A percentile compares a stretch with the other conserved stretches of the same genome.
Evolutionary conservation across 2,113 vertebrate species (phyloP).

Genomic region (Vanacampus margaritifer): DNA sequence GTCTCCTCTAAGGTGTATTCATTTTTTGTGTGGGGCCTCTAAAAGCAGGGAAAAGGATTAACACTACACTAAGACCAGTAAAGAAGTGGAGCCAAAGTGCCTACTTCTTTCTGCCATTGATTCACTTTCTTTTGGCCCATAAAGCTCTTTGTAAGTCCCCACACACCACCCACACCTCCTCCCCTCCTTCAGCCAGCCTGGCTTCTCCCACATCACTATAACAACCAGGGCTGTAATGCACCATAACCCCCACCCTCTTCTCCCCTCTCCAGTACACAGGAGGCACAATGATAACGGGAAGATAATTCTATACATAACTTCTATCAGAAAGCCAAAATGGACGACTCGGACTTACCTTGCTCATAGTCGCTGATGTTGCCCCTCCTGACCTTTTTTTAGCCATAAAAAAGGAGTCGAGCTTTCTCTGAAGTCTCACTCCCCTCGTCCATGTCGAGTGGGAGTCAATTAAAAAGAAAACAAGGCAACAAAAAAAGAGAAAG

Average conservation of each 20-base stretch:
- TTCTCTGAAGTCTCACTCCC: slow-evolving; percentile 34
- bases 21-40: background rate
- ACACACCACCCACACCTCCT: slow-evolving; percentile 33
- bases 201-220: slow-evolving; percentile 74
- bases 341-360: slow-evolving; percentile 57
- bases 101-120: slow-evolving; percentile 66
- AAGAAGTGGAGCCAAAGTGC: slow-evolving; percentile 39
- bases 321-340: background rate
- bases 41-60: background rate
- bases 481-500: slow-evolving; percentile 36
- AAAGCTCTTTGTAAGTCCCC: slow-evolving; percentile 55
- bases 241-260: slow-evolving; percentile 49
- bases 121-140: slow-evolving; percentile 54
- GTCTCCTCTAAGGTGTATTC: background rate
- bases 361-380: slow-evolving; percentile 60
- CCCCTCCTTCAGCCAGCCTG: slow-evolving; percentile 60
- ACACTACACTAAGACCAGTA: background rate
- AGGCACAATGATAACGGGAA: background rate
- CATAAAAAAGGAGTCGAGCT: slow-evolving; percentile 27
- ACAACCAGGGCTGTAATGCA: slow-evolving; percentile 69
- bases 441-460: slow-evolving; percentile 36
- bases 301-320: background rate
- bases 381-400: slow-evolving; percentile 43
- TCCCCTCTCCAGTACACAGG: background rate
- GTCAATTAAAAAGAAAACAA: slow-evolving; percentile 5